Percentiles rank a stretch among this genome's conserved stretches.
Conservation (phyloP, 2,888 invertebrate genomes). For the Norana najaformis region DNA sequence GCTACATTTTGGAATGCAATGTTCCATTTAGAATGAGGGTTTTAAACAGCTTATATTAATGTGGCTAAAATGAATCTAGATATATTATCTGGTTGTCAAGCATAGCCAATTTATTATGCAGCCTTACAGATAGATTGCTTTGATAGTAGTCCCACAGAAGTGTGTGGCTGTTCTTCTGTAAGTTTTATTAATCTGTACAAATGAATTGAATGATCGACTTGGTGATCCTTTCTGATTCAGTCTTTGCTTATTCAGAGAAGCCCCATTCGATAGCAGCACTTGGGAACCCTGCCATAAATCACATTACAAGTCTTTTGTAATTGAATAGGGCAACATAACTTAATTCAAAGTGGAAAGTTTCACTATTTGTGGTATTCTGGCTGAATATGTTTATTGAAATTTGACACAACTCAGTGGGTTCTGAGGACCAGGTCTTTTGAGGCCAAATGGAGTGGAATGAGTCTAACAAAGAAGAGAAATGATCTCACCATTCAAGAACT, state of each 20-base stretch:
- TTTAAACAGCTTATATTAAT: constrained; percentile 1
- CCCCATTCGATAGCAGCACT: neutral
- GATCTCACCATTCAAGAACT: neutral
- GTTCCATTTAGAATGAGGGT: neutral
- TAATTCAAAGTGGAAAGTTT: neutral
- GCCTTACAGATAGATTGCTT: neutral
- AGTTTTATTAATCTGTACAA: neutral
- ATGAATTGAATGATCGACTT: neutral
- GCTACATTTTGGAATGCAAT: neutral
- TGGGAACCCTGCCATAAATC: neutral
- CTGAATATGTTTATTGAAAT: neutral
- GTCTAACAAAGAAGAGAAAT: neutral
- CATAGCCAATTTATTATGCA: neutral
- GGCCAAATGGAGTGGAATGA: neutral
- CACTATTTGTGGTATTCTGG: neutral
- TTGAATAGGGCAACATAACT: too few relatives aligned
- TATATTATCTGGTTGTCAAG: neutral
- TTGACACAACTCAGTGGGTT: neutral
- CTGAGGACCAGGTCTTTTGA: too few relatives aligned
- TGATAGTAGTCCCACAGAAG: too few relatives aligned
- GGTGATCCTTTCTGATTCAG: neutral
- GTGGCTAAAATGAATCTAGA: neutral
- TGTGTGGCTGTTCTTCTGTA: neutral
- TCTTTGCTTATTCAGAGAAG: neutral
- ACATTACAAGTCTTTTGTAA: neutral